phyloP scores from a whole-genome alignment of 1,140 invertebrate genomes.

The Diorhabda elongata region DNA sequence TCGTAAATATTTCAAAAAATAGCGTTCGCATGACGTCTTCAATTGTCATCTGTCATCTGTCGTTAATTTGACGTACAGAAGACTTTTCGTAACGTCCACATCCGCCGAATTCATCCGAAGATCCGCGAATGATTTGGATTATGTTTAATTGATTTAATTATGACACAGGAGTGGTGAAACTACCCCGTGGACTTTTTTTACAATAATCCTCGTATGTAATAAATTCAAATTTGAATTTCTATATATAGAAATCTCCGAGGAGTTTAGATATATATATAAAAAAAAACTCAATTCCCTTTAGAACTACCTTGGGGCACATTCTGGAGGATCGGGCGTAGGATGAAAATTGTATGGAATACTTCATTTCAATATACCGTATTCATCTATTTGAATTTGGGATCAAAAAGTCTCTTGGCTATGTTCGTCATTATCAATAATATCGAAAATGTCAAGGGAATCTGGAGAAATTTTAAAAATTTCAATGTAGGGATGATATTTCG shows the following conservation, averaged over 20 bases:
- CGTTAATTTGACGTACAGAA: no score
- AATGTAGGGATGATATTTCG: no score
- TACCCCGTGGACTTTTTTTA: neutral
- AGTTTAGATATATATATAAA: neutral
- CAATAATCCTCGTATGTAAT: neutral
- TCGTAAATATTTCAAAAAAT: no score
- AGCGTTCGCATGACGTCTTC: no score
- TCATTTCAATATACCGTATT: conserved; percentile 7
- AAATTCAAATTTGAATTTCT: conserved; percentile 3
- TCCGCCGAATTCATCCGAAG: no score
- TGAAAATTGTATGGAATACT: conserved; percentile 16
- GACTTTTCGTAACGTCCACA: no score
- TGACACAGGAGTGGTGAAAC: neutral
- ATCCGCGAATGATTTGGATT: no score
- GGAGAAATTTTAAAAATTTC: no score
- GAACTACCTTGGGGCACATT: conserved; percentile 9
- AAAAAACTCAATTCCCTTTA: conserved; percentile 13
- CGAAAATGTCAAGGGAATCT: no score
- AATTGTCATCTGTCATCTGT: no score
- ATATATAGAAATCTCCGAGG: neutral
- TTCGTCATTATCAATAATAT: no score
- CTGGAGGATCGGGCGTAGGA: conserved; percentile 6
- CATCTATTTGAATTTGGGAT: conserved; percentile 1
- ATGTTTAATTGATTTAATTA: no score
- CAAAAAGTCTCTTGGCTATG: neutral